phyloP scores from a whole-genome alignment of 2,888 invertebrate species.

The Perizoma affinitatum region DNA sequence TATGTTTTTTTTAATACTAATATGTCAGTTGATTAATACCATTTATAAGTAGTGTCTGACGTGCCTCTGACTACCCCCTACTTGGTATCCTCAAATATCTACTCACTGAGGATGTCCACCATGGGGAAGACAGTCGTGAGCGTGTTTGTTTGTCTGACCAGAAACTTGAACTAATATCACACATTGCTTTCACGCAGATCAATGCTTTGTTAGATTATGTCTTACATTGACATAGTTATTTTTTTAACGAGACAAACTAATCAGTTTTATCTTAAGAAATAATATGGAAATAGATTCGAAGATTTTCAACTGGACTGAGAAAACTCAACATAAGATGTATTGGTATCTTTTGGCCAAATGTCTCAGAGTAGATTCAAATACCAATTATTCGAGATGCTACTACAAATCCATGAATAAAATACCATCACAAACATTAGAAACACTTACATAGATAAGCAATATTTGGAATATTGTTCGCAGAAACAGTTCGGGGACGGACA shows the following conservation, averaged over 20 bases:
- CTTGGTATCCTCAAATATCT: no score
- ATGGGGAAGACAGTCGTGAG: no score
- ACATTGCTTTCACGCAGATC: background rate
- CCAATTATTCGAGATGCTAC: slow-evolving; percentile 17
- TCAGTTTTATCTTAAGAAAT: background rate
- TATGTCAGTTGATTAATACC: no score
- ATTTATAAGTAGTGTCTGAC: background rate
- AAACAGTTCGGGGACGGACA: slow-evolving; percentile 43
- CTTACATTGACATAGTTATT: background rate
- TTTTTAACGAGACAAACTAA: background rate
- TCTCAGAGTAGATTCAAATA: slow-evolving; percentile 34
- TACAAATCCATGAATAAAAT: slow-evolving; percentile 5
- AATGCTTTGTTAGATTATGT: background rate
- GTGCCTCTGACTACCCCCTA: no score
- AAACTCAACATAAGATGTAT: slow-evolving; percentile 18
- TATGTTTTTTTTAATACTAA: no score
- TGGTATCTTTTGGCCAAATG: slow-evolving; percentile 34
- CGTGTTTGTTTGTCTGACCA: no score
- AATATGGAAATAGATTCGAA: no score
- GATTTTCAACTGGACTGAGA: no score
- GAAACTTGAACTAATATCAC: background rate
- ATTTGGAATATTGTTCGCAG: slow-evolving; percentile 45
- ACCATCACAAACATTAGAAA: slow-evolving; percentile 21
- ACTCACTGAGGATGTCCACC: no score
- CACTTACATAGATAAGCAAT: slow-evolving; percentile 50